Conservation (phyloP, 2,888 invertebrate genomes). For the Linnaemya vulpina region DNA sequence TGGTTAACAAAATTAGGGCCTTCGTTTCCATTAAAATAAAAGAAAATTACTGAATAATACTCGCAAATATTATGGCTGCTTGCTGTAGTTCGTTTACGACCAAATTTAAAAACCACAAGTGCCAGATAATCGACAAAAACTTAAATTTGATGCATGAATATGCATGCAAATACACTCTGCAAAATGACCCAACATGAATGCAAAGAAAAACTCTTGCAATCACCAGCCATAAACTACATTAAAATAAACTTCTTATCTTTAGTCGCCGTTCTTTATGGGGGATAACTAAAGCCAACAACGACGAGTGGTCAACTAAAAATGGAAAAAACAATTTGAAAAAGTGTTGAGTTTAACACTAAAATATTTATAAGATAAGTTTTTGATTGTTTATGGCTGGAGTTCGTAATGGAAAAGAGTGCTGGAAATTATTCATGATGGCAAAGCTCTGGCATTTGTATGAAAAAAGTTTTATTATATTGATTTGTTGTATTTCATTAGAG, state of each 20-base stretch:
- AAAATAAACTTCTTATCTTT: constrained; percentile 45
- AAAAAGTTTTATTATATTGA: constrained; percentile 12
- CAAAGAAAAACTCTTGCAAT: not conserved
- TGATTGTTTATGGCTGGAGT: constrained; percentile 48
- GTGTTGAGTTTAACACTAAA: constrained; percentile 58
- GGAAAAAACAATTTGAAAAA: constrained; percentile 23
- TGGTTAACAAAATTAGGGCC: too few relatives aligned
- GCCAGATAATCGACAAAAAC: constrained; percentile 39
- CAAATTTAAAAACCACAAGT: constrained; percentile 47
- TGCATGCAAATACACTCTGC: constrained; percentile 42
- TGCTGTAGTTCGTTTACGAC: constrained; percentile 27
- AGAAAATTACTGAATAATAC: not conserved
- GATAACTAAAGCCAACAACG: constrained; percentile 4
- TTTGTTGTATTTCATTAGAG: not conserved
- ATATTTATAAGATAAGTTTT: constrained; percentile 60
- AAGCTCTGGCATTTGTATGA: constrained; percentile 6
- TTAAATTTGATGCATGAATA: constrained; percentile 55
- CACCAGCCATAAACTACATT: constrained; percentile 11
- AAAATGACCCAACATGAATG: constrained; percentile 44
- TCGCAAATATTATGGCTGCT: not conserved
- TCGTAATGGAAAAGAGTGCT: constrained; percentile 26
- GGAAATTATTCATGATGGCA: constrained; percentile 38
- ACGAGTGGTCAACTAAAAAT: not conserved
- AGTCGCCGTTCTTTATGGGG: not conserved
- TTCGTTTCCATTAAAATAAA: too few relatives aligned